These are phyloP conservation scores for Gila orcuttii DNA, from an alignment of 2,113 vertebrate species.

Conservation along the genomic window DNA sequence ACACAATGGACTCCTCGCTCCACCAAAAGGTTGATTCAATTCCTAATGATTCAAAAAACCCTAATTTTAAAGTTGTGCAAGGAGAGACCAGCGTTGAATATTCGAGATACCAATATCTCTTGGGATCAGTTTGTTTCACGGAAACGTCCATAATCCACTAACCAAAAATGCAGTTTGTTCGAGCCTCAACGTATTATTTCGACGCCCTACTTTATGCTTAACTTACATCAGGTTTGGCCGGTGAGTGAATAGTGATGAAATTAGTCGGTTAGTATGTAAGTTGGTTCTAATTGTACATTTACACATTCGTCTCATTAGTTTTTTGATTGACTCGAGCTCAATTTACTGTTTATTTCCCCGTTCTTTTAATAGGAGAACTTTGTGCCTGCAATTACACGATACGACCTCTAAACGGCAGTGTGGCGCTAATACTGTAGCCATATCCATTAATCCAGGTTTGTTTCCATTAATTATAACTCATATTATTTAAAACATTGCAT, in stretches of 20 bases:
- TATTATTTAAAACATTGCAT: neutral
- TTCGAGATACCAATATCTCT: neutral
- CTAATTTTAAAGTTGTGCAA: neutral
- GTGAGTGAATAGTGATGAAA: neutral
- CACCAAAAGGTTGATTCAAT: neutral
- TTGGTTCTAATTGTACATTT: neutral
- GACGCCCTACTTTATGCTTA: too few relatives aligned
- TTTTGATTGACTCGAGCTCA: neutral
- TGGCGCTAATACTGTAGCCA: neutral
- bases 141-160: neutral
- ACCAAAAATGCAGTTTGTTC: neutral
- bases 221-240: neutral
- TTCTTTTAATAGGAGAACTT: neutral
- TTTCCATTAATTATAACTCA: neutral
- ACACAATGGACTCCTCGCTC: neutral
- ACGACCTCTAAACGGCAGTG: constrained; percentile 28
- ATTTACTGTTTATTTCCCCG: neutral
- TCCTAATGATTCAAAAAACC: neutral
- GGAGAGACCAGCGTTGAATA: neutral
- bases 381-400: neutral
- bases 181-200: too few relatives aligned
- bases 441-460: neutral
- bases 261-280: neutral
- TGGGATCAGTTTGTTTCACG: neutral
- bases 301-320: constrained; percentile 1